A percentile compares a stretch with the other conserved stretches of the same genome.
phyloP scores from a whole-genome alignment of 2,888 invertebrate species.

The Dendrolimus houi region DNA sequence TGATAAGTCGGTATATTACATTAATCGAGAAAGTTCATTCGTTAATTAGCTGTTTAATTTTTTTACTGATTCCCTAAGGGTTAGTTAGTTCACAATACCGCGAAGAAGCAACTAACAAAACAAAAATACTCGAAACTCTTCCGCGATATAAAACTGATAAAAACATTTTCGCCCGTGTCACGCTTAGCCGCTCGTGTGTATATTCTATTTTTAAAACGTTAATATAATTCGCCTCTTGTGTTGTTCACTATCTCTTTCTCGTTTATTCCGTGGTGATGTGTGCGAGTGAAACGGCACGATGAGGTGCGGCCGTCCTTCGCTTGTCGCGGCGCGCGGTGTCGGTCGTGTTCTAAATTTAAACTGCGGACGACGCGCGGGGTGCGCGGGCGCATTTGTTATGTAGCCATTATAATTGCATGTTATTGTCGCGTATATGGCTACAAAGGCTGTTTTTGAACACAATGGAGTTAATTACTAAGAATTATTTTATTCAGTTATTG shows the following conservation, averaged over 20 bases:
- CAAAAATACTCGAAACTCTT: conserved; percentile 6
- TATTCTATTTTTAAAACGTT: conserved; percentile 53
- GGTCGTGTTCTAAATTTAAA: conserved; percentile 38
- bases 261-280: conserved; percentile 3
- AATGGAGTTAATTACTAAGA: neutral
- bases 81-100: too few species aligned
- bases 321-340: conserved; percentile 47
- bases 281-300: conserved; percentile 19
- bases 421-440: neutral
- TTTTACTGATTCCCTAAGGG: too few species aligned
- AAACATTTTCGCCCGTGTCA: conserved; percentile 26
- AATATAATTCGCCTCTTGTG: conserved; percentile 37
- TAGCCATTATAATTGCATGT: neutral
- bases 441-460: neutral
- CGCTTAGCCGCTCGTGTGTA: conserved; percentile 54
- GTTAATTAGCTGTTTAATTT: too few species aligned
- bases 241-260: conserved; percentile 28
- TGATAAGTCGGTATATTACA: too few species aligned
- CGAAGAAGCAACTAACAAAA: too few species aligned
- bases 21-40: too few species aligned
- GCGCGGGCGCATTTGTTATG: conserved; percentile 13
- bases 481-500: neutral
- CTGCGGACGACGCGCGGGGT: conserved; percentile 16
- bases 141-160: conserved; percentile 28
- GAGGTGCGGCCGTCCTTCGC: conserved; percentile 56